Evolutionary conservation across 2,888 invertebrate genomes (phyloP).

Genomic region (Sphecodes monilicornis): DNA sequence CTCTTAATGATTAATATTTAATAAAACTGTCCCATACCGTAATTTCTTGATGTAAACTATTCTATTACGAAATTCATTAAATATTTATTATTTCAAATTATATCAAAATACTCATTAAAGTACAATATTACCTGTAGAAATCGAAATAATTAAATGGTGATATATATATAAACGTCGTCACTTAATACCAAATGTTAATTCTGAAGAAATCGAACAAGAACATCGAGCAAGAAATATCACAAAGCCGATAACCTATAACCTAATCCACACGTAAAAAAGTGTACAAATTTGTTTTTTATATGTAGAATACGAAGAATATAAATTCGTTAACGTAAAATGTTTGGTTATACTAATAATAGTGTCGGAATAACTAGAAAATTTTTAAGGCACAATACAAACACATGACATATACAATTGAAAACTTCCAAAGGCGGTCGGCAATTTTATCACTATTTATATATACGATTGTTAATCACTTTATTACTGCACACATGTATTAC

Average conservation of each 20-base stretch:
- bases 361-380: constrained; percentile 23
- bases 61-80: background rate
- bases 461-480: background rate
- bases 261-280: background rate
- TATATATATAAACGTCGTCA: constrained; percentile 1
- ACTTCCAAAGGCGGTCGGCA: constrained; percentile 18
- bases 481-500: no score
- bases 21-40: background rate
- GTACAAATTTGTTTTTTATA: background rate
- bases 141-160: background rate
- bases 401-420: constrained; percentile 12
- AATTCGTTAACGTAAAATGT: background rate
- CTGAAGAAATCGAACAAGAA: constrained; percentile 41
- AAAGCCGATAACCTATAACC: constrained; percentile 30
- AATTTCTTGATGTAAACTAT: constrained; percentile 5
- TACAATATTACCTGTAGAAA: constrained; percentile 39
- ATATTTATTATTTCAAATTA: no score
- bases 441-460: background rate
- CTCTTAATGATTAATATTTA: background rate
- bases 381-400: background rate
- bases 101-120: background rate
- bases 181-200: background rate
- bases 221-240: background rate
- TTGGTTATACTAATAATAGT: background rate
- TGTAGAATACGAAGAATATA: background rate